phyloP scores from a whole-genome alignment of 2,797 vertebrate genomes.

The Poeciliopsis gracilis region DNA sequence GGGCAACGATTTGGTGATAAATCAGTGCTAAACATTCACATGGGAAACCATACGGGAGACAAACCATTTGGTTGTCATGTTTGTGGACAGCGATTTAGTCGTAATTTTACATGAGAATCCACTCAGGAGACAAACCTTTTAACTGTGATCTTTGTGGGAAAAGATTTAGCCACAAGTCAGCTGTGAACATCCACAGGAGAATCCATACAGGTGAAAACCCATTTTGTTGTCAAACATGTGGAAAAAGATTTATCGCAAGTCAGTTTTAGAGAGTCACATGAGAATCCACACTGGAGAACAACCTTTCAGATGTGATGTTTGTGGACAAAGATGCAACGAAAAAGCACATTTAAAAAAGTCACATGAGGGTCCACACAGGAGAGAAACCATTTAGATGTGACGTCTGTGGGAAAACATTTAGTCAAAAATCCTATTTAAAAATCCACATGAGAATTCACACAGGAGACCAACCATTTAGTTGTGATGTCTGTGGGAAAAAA shows the following conservation, averaged over 20 bases:
- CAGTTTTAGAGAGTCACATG: not conserved
- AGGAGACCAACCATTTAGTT: not conserved
- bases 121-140: constrained; percentile 2
- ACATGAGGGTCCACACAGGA: constrained; percentile 6
- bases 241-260: not conserved
- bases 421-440: not conserved
- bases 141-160: constrained; percentile 1
- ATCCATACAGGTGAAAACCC: not conserved
- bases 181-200: not conserved
- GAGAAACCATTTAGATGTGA: not conserved
- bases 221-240: not conserved
- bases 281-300: constrained; percentile 3
- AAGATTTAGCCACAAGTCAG: not conserved
- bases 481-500: not conserved
- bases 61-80: constrained; percentile 1
- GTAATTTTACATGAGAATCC: not conserved
- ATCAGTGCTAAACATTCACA: not conserved
- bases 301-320: not conserved
- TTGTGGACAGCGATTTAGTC: not conserved
- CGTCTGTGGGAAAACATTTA: not conserved
- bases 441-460: not conserved
- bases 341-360: not conserved
- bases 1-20: not conserved
- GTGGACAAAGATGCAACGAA: not conserved
- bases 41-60: not conserved